Conservation (phyloP, 2,888 invertebrate genomes). For the Sesamia inferens region DNA sequence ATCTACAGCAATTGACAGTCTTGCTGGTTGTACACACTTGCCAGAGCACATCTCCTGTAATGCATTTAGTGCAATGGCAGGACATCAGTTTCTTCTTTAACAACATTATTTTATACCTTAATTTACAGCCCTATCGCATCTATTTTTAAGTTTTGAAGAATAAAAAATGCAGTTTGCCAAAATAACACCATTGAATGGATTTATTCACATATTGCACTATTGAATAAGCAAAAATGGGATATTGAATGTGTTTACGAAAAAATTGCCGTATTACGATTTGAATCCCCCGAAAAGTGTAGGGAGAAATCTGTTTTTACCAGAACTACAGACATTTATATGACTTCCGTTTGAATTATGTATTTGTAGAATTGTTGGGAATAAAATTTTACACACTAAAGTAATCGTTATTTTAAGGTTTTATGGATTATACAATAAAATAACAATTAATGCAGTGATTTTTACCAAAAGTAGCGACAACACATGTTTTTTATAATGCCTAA, state of each 20-base stretch:
- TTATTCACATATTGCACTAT: constrained; percentile 85
- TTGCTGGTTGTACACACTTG: constrained; percentile 86
- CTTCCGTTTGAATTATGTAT: constrained; percentile 17
- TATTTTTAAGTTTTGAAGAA: constrained; percentile 72
- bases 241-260: constrained; percentile 42
- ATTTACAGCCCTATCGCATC: constrained; percentile 83
- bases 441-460: constrained; percentile 31
- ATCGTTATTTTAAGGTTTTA: constrained; percentile 28
- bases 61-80: constrained; percentile 73
- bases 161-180: constrained; percentile 77
- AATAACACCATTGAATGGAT: constrained; percentile 83
- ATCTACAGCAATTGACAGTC: constrained; percentile 90
- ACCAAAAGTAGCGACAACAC: constrained; percentile 28
- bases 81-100: constrained; percentile 72
- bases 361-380: constrained; percentile 21
- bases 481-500: constrained; percentile 21
- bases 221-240: constrained; percentile 64
- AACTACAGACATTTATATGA: constrained; percentile 22
- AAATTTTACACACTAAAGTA: constrained; percentile 44
- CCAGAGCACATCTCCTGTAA: constrained; percentile 79
- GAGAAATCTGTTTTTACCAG: constrained; percentile 29
- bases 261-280: constrained; percentile 39
- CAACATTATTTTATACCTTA: constrained; percentile 79
- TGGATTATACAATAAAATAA: constrained; percentile 22
- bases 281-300: constrained; percentile 18